phyloP scores from a whole-genome alignment of 2,797 vertebrate genomes.

The Chaetophractus vellerosus region DNA sequence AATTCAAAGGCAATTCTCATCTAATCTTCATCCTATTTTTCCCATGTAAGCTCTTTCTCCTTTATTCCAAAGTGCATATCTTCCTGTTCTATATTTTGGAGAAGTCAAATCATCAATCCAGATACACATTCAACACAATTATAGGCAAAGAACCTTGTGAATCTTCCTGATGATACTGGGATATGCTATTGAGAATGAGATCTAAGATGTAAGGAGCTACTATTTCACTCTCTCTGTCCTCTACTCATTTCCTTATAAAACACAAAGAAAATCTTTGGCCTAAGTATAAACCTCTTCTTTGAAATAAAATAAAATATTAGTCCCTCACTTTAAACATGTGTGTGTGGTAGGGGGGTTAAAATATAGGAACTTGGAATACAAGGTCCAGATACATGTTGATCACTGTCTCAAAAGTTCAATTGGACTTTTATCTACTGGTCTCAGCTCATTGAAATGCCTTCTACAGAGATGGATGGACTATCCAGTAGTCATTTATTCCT shows the following conservation, averaged over 20 bases:
- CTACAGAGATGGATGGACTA: slow-evolving; percentile 57
- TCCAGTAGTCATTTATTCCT: slow-evolving; percentile 64
- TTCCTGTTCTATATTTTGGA: not conserved
- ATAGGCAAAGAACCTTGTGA: not conserved
- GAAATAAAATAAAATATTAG: slow-evolving; percentile 70
- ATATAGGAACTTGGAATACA: slow-evolving; percentile 65
- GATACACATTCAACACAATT: not conserved
- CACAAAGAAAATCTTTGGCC: slow-evolving; percentile 39
- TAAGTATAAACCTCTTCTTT: slow-evolving; percentile 30
- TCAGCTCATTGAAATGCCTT: slow-evolving; percentile 52
- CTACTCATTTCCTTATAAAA: not conserved
- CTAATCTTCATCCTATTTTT: not conserved
- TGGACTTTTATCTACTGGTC: slow-evolving; percentile 79
- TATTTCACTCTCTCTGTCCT: slow-evolving; percentile 43
- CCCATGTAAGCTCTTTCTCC: not conserved
- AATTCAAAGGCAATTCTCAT: slow-evolving; percentile 22
- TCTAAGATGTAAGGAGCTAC: not conserved
- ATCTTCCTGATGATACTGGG: not conserved
- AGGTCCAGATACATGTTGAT: fast-evolving
- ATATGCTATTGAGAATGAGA: not conserved
- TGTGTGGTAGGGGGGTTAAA: slow-evolving; percentile 46
- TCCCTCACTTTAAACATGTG: slow-evolving; percentile 35
- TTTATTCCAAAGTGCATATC: not conserved
- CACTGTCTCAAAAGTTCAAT: slow-evolving; percentile 77
- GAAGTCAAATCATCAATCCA: not conserved